These are phyloP conservation scores for Castor canadensis DNA, from an alignment of 2,113 vertebrate genomes.

Conservation along the genomic window DNA sequence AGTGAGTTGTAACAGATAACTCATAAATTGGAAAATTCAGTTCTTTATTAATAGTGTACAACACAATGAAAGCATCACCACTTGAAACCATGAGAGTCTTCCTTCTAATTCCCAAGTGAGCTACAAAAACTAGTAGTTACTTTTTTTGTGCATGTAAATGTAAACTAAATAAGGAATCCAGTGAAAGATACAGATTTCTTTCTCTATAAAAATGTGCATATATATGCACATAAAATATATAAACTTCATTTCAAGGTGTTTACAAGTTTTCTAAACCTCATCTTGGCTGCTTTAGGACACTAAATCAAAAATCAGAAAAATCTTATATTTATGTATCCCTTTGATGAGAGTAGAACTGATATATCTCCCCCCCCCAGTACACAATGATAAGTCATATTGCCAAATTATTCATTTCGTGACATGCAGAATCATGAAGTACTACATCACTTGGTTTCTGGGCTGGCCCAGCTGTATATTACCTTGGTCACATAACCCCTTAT, in stretches of 20 bases:
- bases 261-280: neutral
- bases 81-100: neutral
- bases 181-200: neutral
- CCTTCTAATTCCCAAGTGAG: neutral
- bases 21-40: neutral
- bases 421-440: neutral
- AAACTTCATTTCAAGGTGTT: neutral
- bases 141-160: neutral
- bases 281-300: neutral
- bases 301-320: neutral
- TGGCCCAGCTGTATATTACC: neutral
- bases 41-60: neutral
- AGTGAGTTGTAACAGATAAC: neutral
- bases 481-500: neutral
- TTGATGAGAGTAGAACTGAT: neutral
- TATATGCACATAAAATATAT: neutral
- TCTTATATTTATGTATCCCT: neutral
- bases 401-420: neutral
- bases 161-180: neutral
- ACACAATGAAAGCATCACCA: neutral
- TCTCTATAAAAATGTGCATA: neutral
- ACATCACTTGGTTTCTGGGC: neutral
- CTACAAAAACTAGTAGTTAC: neutral
- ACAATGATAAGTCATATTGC: neutral
- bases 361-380: neutral